These are phyloP conservation scores for Vombatus ursinus DNA, from an alignment of 2,113 vertebrate genomes.

Conservation along the genomic window DNA sequence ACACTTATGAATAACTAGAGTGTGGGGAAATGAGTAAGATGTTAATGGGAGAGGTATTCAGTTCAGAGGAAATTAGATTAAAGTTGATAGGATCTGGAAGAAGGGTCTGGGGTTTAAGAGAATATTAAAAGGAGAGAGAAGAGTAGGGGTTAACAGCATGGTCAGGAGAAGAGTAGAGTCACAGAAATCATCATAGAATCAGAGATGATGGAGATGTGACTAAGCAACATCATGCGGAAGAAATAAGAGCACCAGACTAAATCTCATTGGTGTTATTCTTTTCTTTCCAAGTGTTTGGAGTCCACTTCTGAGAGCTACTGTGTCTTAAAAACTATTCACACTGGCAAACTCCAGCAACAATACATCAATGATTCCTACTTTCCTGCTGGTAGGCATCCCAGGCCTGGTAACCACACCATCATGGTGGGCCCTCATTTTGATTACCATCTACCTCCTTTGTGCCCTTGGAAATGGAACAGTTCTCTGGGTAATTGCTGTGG, in stretches of 20 bases:
- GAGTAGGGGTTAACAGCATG: not conserved
- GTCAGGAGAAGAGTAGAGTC: not conserved
- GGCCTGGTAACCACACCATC: conserved; percentile 58
- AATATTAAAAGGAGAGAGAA: not conserved
- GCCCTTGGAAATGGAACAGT: conserved; percentile 70
- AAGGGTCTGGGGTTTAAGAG: not conserved
- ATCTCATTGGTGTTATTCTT: not conserved
- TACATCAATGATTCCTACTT: conserved; percentile 53
- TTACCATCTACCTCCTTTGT: conserved; percentile 47
- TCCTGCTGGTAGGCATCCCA: conserved; percentile 71
- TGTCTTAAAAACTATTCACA: conserved; percentile 3
- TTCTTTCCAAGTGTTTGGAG: conserved; percentile 56
- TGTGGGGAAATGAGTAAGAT: not conserved
- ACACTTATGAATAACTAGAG: not conserved
- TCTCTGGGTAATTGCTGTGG: conserved; percentile 67
- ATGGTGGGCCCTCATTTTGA: conserved; percentile 66
- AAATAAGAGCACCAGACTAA: not conserved
- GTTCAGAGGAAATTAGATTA: not conserved
- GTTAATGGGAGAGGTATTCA: not conserved
- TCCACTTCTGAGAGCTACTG: conserved; percentile 19
- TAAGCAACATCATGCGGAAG: not conserved
- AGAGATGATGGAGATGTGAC: not conserved
- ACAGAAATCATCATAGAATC: not conserved
- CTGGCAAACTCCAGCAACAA: conserved; percentile 37
- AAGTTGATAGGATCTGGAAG: not conserved